Conservation (phyloP, 2,888 invertebrate species). For the Monopis laevigella region DNA sequence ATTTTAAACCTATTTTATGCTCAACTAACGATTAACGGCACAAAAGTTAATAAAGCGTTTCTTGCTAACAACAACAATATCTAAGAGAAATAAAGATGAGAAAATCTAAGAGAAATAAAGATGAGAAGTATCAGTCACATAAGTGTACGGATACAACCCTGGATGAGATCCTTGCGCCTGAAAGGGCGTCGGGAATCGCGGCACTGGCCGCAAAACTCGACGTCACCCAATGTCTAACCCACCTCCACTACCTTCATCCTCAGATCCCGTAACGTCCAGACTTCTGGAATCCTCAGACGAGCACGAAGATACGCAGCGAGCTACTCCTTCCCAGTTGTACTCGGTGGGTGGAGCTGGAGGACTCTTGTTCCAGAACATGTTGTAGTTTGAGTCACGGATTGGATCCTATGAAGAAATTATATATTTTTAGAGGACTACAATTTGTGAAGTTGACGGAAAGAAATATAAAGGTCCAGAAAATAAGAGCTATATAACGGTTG, state of each 20-base stretch:
- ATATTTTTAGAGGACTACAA: too few relatives aligned
- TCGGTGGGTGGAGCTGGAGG: conserved; percentile 43
- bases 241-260: conserved; percentile 47
- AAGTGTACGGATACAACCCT: conserved; percentile 34
- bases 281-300: conserved; percentile 60
- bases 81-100: background rate
- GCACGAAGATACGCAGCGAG: conserved; percentile 45
- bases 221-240: conserved; percentile 47
- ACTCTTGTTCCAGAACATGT: conserved; percentile 57
- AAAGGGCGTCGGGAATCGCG: conserved; percentile 49
- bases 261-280: conserved; percentile 61
- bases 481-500: too few relatives aligned
- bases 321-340: conserved; percentile 41
- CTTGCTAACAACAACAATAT: too few relatives aligned
- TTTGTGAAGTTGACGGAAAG: too few relatives aligned
- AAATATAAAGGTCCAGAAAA: too few relatives aligned
- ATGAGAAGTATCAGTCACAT: conserved; percentile 37
- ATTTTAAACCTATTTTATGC: too few relatives aligned
- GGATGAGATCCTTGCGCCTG: conserved; percentile 28
- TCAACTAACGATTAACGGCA: too few relatives aligned
- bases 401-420: conserved; percentile 33
- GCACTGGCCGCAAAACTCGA: conserved; percentile 61
- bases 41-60: too few relatives aligned
- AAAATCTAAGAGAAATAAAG: conserved; percentile 43
- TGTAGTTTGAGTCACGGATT: conserved; percentile 48